phyloP scores from a whole-genome alignment of 30 jellyfish, hydroid and myxozoan species.

The Hydra vulgaris region DNA sequence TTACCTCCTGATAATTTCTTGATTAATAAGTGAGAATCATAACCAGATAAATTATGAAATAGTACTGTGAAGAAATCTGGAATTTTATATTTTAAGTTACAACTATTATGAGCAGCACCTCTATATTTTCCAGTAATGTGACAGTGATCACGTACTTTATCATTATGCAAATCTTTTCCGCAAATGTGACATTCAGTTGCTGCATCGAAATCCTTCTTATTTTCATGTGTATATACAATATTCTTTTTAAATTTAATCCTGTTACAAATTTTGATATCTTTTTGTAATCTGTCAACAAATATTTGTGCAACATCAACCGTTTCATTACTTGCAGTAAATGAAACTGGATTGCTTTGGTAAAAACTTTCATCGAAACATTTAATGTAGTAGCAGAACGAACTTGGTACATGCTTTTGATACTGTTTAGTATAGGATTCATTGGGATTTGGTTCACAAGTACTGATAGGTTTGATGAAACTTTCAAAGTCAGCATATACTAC shows the following conservation, averaged over 20 bases:
- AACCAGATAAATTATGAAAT: conserved; percentile 38
- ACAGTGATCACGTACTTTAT: conserved; percentile 43
- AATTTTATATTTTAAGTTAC: conserved; percentile 22
- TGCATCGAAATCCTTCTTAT: background rate
- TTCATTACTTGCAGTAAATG: background rate
- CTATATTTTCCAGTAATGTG: conserved; percentile 41
- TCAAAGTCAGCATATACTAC: conserved; percentile 29
- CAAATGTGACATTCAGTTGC: background rate
- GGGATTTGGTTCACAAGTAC: background rate
- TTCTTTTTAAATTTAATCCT: background rate
- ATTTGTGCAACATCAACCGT: background rate
- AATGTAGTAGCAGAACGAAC: background rate
- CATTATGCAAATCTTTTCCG: background rate
- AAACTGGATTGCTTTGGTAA: background rate
- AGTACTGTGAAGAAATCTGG: conserved; percentile 18
- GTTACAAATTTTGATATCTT: background rate
- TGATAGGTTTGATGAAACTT: background rate
- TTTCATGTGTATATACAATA: background rate
- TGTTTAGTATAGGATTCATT: background rate
- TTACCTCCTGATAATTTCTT: conserved; percentile 4
- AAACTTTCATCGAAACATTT: background rate
- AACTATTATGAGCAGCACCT: conserved; percentile 44
- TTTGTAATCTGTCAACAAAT: background rate
- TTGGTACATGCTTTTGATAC: conserved; percentile 3
- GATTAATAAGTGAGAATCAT: conserved; percentile 42